Percentiles rank a stretch among this genome's conserved stretches.
These are phyloP conservation scores for Antrozous pallidus DNA, from an alignment of 2,797 vertebrate genomes.

Conservation along the genomic window DNA sequence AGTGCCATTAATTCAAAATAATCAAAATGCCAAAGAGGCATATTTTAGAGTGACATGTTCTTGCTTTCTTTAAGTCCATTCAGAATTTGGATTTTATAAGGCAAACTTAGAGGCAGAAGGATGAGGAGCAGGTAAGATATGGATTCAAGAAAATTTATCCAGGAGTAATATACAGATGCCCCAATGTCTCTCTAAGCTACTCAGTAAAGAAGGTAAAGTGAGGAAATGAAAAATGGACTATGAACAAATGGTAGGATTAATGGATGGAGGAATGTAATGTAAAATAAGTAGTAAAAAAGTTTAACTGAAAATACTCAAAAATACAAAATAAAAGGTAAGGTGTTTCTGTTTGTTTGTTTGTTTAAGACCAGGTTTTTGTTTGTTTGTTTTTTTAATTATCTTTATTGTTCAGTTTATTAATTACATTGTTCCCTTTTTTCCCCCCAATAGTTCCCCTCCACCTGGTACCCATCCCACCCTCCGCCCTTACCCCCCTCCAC, in stretches of 20 bases:
- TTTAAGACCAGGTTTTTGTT: not conserved
- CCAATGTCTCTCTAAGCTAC: not conserved
- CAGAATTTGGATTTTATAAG: not conserved
- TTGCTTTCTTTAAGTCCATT: not conserved
- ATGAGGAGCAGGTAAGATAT: fast-evolving
- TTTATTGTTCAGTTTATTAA: too few relatives aligned
- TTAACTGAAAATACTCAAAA: not conserved
- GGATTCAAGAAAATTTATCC: not conserved
- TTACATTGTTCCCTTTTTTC: too few relatives aligned
- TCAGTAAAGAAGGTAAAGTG: not conserved
- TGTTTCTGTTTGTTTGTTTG: not conserved
- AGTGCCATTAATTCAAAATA: not conserved
- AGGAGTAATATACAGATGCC: not conserved
- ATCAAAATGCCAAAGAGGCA: not conserved
- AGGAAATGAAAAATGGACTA: not conserved
- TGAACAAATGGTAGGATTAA: not conserved
- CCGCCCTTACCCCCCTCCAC: too few relatives aligned
- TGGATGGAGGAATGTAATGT: not conserved
- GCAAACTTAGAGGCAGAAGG: not conserved
- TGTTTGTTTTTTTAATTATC: too few relatives aligned
- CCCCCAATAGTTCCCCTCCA: too few relatives aligned
- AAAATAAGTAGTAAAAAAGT: not conserved
- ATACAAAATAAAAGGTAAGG: not conserved
- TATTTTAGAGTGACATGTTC: not conserved
- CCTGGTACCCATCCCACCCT: too few relatives aligned